These are phyloP conservation scores for Zaprionus taronus DNA, from an alignment of 1,140 invertebrate genomes.

Conservation along the genomic window DNA sequence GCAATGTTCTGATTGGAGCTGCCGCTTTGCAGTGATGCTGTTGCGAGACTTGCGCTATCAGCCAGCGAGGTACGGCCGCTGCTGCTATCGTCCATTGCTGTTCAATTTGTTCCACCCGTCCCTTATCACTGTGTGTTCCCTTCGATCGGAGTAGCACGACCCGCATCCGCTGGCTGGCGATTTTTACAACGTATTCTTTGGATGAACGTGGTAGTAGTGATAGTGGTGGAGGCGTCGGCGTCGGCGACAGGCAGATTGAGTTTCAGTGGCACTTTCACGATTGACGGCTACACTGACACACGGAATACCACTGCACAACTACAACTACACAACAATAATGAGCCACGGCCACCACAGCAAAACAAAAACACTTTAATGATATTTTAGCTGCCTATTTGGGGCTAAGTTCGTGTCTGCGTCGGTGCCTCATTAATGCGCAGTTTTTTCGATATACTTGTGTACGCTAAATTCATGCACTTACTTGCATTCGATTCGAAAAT, in stretches of 20 bases:
- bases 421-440: constrained; percentile 36
- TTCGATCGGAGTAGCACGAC: not conserved
- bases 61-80: constrained; percentile 64
- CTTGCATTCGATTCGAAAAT: constrained; percentile 15
- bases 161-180: constrained; percentile 1
- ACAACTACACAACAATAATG: constrained; percentile 1
- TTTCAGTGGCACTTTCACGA: not conserved
- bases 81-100: constrained; percentile 64
- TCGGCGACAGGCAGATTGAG: not conserved
- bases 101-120: not conserved
- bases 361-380: constrained; percentile 21
- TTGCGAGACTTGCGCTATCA: constrained; percentile 65
- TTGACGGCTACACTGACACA: not conserved
- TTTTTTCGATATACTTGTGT: constrained; percentile 12
- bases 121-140: not conserved
- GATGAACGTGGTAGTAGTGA: not conserved
- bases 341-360: constrained; percentile 18
- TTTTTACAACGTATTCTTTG: not conserved
- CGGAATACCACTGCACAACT: not conserved
- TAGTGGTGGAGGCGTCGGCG: not conserved
- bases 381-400: constrained; percentile 39
- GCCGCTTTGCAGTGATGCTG: constrained; percentile 55
- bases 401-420: constrained; percentile 27
- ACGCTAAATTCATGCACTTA: constrained; percentile 18
- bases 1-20: constrained; percentile 58